A percentile compares a stretch with the other conserved stretches of the same genome.
These are phyloP conservation scores for Patella vulgata DNA, from an alignment of 1,140 invertebrate genomes.

Conservation along the genomic window DNA sequence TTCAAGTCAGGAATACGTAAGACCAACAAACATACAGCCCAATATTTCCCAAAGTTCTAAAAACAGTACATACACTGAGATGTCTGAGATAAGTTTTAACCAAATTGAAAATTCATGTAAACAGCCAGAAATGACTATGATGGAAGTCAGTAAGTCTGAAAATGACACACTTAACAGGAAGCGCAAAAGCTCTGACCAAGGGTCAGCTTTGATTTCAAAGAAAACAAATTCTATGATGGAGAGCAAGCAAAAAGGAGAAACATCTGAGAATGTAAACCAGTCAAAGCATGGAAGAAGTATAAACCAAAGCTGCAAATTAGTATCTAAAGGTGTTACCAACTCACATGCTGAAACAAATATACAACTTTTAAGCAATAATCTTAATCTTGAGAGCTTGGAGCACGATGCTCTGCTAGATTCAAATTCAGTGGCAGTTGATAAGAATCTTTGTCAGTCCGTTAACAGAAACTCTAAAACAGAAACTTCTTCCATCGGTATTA, in stretches of 20 bases:
- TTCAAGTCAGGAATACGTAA: too few species aligned
- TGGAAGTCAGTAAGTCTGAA: too few species aligned
- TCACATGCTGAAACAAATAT: not conserved
- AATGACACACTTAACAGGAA: too few species aligned
- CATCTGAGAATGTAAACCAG: not conserved
- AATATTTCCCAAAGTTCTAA: too few species aligned
- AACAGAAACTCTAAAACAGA: constrained; percentile 1
- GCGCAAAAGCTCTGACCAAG: too few species aligned
- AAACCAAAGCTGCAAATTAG: constrained; percentile 3
- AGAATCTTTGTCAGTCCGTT: constrained; percentile 5
- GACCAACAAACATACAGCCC: too few species aligned
- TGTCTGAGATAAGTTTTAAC: too few species aligned
- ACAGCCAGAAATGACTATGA: too few species aligned
- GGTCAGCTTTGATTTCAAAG: not conserved
- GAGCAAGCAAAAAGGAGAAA: constrained; percentile 6
- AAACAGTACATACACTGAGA: too few species aligned
- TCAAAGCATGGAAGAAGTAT: constrained; percentile 6
- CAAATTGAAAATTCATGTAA: too few species aligned
- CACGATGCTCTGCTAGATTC: constrained; percentile 39
- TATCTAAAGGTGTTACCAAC: not conserved
- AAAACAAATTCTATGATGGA: not conserved
- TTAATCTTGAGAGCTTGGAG: constrained; percentile 37
- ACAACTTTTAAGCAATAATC: constrained; percentile 20
- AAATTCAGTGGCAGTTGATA: constrained; percentile 7
- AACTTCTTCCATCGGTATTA: constrained; percentile 34